Base-by-base conservation (phyloP, 2,797 vertebrate genomes). In the Helostoma temminkii region DNA sequence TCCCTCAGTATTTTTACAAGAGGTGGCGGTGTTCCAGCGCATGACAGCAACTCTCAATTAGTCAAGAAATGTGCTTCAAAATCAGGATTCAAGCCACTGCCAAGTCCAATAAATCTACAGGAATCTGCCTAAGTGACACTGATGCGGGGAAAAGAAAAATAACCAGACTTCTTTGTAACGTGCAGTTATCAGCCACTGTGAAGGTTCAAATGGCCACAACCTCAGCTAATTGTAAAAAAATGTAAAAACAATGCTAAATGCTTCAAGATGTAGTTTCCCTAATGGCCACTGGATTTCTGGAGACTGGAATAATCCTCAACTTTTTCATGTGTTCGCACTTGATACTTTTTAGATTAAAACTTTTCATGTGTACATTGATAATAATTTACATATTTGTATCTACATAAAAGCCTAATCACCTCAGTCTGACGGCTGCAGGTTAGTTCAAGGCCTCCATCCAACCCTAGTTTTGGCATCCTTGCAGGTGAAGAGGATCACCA, bases 31-130 rank as follows among this genome's bases (percentile, higher is more conserved):
- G 30, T 9, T 73, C 83, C 82, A 87, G 25, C 58, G 18, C 48
- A 76, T 68, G 80, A 83, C 78, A 76, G 78, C 82, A 65, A 80
- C 82, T 74, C 76, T 61, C 70, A 80, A 80, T 83, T 80, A 81
- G 45, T 46, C 53, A 37, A 64, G 26, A 75, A 84, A 69, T 50
- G 41, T 0, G 42, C 66, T 45, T 59, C 26, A 1, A 53, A 66
- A 69, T 80, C 71, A 54, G 66, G 45, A 63, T 65, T 47, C 39
- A 9, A 66, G 42, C 48, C 19, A 2, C 59, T 65, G 77, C 76
- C 68, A 74, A 82, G 60, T 28, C 46, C 47, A 54, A 46, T 80
- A 82, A 86, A 74, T 19, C 39, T 21, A 9, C 2, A 66, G 65
- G 66, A 74, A 61, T 81, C 67, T 75, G 47, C 22, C 3, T n/a